Conservation (phyloP, 1,140 invertebrate genomes). For the Galendromus occidentalis region DNA sequence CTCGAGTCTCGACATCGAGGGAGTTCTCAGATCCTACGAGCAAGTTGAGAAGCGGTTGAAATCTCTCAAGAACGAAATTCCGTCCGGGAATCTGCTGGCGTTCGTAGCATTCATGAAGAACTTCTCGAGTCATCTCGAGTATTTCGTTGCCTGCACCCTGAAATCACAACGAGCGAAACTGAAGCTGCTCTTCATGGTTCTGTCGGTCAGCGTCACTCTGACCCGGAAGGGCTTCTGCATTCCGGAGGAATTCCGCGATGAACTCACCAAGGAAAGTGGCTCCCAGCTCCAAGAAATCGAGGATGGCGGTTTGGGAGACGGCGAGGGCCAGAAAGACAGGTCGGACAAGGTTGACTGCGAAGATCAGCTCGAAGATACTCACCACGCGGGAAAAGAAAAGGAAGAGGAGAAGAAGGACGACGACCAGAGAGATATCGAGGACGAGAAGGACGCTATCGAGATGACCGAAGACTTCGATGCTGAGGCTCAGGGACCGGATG, state of each 20-base stretch:
- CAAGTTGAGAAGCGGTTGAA: neutral
- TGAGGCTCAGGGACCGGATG: slow-evolving; percentile 57
- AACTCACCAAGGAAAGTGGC: slow-evolving; percentile 30
- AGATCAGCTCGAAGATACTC: slow-evolving; percentile 80
- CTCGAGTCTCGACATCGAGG: neutral
- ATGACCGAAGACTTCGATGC: slow-evolving; percentile 83
- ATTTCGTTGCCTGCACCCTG: neutral
- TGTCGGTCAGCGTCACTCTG: neutral
- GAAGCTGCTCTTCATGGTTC: neutral
- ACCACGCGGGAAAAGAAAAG: slow-evolving; percentile 46
- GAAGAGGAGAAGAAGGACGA: slow-evolving; percentile 20
- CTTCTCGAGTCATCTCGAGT: slow-evolving; percentile 3
- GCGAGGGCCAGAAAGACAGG: slow-evolving; percentile 79
- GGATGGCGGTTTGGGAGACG: slow-evolving; percentile 61
- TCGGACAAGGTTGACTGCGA: slow-evolving; percentile 78
- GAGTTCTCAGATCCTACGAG: neutral
- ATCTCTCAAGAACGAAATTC: neutral
- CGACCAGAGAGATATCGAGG: slow-evolving; percentile 38
- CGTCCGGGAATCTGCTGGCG: neutral
- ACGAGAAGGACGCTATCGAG: slow-evolving; percentile 80
- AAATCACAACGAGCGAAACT: slow-evolving; percentile 3
- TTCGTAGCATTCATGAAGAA: neutral
- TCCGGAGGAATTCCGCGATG: slow-evolving; percentile 47
- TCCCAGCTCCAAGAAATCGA: slow-evolving; percentile 37
- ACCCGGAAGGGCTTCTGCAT: slow-evolving; percentile 51